Conservation (phyloP, 2,797 vertebrate genomes). For the Hybognathus amarus region DNA sequence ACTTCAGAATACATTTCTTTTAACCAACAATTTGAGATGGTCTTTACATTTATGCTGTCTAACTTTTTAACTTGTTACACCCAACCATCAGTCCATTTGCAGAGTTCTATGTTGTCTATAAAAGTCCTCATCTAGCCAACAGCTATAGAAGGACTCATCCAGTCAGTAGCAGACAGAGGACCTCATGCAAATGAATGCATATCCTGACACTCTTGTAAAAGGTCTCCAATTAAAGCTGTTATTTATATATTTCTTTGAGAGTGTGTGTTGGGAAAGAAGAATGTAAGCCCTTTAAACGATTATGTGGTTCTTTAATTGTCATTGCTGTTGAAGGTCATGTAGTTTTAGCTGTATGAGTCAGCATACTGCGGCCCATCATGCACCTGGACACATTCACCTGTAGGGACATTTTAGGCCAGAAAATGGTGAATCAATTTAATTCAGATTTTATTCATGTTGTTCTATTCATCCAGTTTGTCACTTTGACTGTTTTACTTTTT, state of each 20-base stretch:
- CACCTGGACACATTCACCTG: slow-evolving; percentile 5
- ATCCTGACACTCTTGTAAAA: background rate
- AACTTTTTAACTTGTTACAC: background rate
- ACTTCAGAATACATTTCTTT: background rate
- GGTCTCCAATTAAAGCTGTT: slow-evolving; percentile 24
- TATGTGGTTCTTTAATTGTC: slow-evolving; percentile 18
- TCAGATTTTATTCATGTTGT: background rate
- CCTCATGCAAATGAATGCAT: background rate
- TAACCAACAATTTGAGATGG: background rate
- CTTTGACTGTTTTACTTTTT: background rate
- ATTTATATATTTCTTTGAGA: slow-evolving; percentile 1
- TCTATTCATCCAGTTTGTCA: background rate
- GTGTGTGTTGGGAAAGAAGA: background rate
- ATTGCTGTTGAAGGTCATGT: slow-evolving; percentile 10
- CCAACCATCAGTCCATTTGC: background rate
- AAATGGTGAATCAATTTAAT: background rate
- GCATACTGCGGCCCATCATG: background rate
- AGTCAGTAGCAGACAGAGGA: background rate
- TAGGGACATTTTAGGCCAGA: background rate
- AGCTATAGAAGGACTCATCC: background rate
- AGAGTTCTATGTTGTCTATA: background rate
- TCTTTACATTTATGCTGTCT: background rate
- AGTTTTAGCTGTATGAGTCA: slow-evolving; percentile 4
- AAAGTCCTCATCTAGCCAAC: background rate
- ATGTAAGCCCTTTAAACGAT: slow-evolving; percentile 1